These are phyloP conservation scores for Spongilla lacustris DNA, from an alignment of 37 sponge, comb jelly and placozoan genomes.

Conservation along the genomic window DNA sequence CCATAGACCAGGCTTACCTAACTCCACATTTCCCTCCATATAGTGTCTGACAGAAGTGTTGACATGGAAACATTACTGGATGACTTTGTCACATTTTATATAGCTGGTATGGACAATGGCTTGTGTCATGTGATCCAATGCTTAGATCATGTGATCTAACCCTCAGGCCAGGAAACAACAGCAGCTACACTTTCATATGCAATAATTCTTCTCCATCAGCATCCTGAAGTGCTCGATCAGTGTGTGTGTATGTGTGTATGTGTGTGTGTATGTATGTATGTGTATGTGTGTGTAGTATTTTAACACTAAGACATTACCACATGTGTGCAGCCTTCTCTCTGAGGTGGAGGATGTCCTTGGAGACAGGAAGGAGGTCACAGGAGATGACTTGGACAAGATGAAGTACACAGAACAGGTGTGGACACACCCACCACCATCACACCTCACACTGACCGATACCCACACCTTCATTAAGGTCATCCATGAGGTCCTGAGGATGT, in stretches of 20 bases:
- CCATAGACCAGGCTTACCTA: neutral
- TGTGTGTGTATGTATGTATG: neutral
- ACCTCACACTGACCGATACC: neutral
- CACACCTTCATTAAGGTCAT: neutral
- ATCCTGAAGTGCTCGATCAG: neutral
- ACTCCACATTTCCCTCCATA: neutral
- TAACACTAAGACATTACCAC: neutral
- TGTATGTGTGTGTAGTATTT: neutral
- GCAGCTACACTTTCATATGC: neutral
- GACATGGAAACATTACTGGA: constrained; percentile 16
- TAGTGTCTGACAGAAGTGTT: neutral
- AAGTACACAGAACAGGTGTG: constrained; percentile 15
- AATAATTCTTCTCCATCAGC: neutral
- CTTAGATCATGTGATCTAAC: neutral
- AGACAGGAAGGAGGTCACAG: neutral
- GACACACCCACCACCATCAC: neutral
- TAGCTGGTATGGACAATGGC: constrained; percentile 11
- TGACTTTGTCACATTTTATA: constrained; percentile 23
- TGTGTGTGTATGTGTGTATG: neutral
- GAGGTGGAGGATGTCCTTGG: constrained; percentile 10
- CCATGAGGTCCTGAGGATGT: neutral
- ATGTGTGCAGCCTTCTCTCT: neutral
- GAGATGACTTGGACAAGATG: neutral
- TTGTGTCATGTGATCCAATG: neutral
- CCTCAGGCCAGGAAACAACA: neutral